Conservation (phyloP, 2,888 invertebrate genomes). For the Sesia bembeciformis region DNA sequence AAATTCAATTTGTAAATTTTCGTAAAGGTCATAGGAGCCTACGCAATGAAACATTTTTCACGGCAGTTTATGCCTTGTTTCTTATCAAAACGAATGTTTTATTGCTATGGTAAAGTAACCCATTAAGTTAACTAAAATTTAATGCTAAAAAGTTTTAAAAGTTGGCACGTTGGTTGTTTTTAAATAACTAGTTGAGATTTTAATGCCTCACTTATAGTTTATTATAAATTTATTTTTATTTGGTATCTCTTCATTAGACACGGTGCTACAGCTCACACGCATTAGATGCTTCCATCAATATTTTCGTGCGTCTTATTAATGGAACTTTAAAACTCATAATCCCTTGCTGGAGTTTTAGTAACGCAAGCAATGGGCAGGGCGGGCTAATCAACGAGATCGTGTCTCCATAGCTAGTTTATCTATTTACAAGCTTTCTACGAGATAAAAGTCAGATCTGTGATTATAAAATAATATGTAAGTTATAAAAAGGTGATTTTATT, state of each 20-base stretch:
- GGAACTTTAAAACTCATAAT: too few species aligned
- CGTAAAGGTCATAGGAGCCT: too few species aligned
- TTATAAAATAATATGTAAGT: conserved; percentile 61
- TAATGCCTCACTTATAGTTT: conserved; percentile 18
- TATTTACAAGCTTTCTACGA: conserved; percentile 57
- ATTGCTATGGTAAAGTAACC: too few species aligned
- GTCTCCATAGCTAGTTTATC: conserved; percentile 57
- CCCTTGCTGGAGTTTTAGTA: background rate
- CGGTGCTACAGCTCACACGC: conserved; percentile 12
- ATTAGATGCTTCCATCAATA: too few species aligned
- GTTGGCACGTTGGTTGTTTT: conserved; percentile 12
- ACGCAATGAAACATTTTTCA: too few species aligned
- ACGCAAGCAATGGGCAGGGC: conserved; percentile 16
- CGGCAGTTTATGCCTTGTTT: too few species aligned
- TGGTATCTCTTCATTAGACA: conserved; percentile 38
- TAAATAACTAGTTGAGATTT: conserved; percentile 27
- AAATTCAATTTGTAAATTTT: too few species aligned
- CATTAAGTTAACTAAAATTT: too few species aligned
- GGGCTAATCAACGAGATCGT: conserved; percentile 57
- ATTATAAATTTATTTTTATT: conserved; percentile 32
- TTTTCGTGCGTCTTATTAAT: too few species aligned
- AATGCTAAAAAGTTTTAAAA: too few species aligned
- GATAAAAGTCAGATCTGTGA: conserved; percentile 67
- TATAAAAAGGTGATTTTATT: conserved; percentile 64
- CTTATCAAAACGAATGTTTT: too few species aligned